Conservation (phyloP, 2,888 invertebrate species). For the Oeneis ivallda region DNA sequence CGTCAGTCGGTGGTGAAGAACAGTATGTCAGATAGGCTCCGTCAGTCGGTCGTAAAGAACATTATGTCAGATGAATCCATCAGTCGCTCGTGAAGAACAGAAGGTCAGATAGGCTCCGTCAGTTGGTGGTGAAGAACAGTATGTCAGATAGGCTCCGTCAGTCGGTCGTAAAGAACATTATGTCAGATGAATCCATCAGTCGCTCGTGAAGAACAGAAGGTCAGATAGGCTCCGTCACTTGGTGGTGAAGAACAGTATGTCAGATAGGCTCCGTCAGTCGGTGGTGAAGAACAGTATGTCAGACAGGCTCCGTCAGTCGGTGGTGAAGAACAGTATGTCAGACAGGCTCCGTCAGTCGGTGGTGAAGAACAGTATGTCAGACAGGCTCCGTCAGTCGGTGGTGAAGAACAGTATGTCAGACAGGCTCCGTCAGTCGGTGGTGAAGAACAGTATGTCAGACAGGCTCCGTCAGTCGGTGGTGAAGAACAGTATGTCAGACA, state of each 20-base stretch:
- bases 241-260: slow-evolving; percentile 69
- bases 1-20: too few relatives aligned
- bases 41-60: slow-evolving; percentile 64
- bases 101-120: slow-evolving; percentile 13
- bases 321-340: slow-evolving; percentile 71
- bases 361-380: too few relatives aligned
- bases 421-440: too few relatives aligned
- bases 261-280: too few relatives aligned
- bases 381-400: slow-evolving; percentile 46
- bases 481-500: slow-evolving; percentile 72
- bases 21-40: too few relatives aligned
- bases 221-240: slow-evolving; percentile 42
- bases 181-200: too few relatives aligned
- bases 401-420: slow-evolving; percentile 73
- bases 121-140: slow-evolving; percentile 66
- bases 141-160: slow-evolving; percentile 51
- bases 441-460: too few relatives aligned
- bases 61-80: too few relatives aligned
- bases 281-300: too few relatives aligned
- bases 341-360: too few relatives aligned
- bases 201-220: too few relatives aligned
- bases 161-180: slow-evolving; percentile 67
- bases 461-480: slow-evolving; percentile 52
- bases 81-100: too few relatives aligned
- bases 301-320: slow-evolving; percentile 45